A percentile compares a stretch with the other conserved stretches of the same genome.
Evolutionary conservation across 2,113 vertebrate genomes (phyloP).

Genomic region (Pontoporia blainvillei): DNA sequence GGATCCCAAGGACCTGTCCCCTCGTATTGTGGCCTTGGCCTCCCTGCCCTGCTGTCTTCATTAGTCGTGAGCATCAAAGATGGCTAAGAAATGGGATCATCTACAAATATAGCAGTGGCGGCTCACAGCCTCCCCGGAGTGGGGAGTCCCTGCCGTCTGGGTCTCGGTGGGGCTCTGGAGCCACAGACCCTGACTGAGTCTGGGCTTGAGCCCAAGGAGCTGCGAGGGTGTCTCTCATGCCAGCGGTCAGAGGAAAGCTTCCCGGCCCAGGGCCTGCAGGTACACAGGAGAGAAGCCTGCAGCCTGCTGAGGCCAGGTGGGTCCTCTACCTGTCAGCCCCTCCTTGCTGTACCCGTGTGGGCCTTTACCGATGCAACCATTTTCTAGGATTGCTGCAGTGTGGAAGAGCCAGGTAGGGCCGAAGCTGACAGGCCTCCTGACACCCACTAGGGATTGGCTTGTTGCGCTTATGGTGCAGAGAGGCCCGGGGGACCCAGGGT

Average conservation of each 20-base stretch:
- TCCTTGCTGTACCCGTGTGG: rapidly evolving
- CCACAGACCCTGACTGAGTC: not conserved
- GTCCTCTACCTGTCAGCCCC: rapidly evolving
- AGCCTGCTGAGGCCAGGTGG: not conserved
- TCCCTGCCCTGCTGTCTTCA: not conserved
- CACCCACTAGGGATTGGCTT: rapidly evolving
- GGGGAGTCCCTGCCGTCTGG: rapidly evolving
- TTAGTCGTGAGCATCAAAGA: not conserved
- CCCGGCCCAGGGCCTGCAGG: not conserved
- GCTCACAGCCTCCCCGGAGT: rapidly evolving
- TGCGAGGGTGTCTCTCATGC: rapidly evolving
- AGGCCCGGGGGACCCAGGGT: not conserved
- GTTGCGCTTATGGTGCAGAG: rapidly evolving
- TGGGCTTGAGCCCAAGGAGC: too few species aligned
- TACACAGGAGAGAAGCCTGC: not conserved
- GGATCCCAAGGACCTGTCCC: not conserved
- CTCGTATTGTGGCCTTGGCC: rapidly evolving
- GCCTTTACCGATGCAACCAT: not conserved
- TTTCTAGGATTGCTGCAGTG: rapidly evolving
- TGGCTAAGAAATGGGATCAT: not conserved
- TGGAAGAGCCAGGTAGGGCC: not conserved
- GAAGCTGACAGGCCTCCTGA: rapidly evolving
- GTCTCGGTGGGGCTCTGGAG: too few species aligned
- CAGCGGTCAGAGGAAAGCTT: not conserved
- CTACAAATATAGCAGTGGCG: not conserved